Evolutionary conservation across 1,140 invertebrate species (phyloP).

Genomic region (Heliothis virescens): DNA sequence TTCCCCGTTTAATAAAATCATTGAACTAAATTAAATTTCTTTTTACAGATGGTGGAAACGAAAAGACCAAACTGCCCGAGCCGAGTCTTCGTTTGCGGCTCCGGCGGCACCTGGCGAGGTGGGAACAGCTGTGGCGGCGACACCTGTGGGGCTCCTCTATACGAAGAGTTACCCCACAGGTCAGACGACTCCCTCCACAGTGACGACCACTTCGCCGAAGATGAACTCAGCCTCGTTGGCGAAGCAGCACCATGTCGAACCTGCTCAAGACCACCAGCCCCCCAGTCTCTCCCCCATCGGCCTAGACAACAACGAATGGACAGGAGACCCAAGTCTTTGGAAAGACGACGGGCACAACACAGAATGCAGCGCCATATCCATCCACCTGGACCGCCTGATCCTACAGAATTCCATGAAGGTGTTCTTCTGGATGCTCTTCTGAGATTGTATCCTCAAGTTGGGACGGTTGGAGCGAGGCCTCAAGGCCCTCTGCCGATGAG

Average conservation of each 20-base stretch:
- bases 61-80: slow-evolving; percentile 77
- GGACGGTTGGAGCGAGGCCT: slow-evolving; percentile 81
- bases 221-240: slow-evolving; percentile 83
- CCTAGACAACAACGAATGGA: slow-evolving; percentile 78
- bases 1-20: no score
- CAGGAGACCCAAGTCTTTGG: slow-evolving; percentile 78
- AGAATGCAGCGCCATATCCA: slow-evolving; percentile 78
- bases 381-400: slow-evolving; percentile 79
- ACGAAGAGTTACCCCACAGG: slow-evolving; percentile 83
- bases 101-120: slow-evolving; percentile 76
- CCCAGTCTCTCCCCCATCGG: slow-evolving; percentile 78
- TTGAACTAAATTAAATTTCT: not conserved
- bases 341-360: slow-evolving; percentile 76
- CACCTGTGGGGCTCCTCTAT: slow-evolving; percentile 79
- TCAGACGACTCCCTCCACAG: slow-evolving; percentile 83
- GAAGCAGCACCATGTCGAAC: slow-evolving; percentile 82
- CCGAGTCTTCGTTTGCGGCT: slow-evolving; percentile 81
- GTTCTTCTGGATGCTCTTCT: slow-evolving; percentile 86
- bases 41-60: slow-evolving; percentile 82
- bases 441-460: slow-evolving; percentile 87
- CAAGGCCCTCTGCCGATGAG: slow-evolving; percentile 73
- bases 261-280: slow-evolving; percentile 72
- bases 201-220: slow-evolving; percentile 85
- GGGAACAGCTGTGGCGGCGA: slow-evolving; percentile 77
- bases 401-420: slow-evolving; percentile 86